These are phyloP conservation scores for Conomelus anceps DNA, from an alignment of 2,888 invertebrate species.

Conservation along the genomic window DNA sequence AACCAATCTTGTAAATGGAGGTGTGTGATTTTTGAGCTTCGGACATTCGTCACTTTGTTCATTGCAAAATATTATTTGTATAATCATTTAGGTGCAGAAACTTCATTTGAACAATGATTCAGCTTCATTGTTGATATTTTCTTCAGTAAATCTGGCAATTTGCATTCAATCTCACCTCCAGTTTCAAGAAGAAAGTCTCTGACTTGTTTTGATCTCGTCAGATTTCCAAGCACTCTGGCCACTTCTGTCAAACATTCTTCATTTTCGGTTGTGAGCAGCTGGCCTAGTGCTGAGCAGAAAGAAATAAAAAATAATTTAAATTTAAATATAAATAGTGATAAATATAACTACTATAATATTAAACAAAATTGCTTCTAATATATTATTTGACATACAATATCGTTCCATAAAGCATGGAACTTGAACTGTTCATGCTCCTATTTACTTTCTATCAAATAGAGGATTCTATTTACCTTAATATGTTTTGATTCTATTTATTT, in stretches of 20 bases:
- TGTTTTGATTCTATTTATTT: too few species aligned
- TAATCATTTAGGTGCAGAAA: not conserved
- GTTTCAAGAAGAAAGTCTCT: slow-evolving; percentile 59
- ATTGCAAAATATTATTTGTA: not conserved
- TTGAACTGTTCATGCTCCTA: too few species aligned
- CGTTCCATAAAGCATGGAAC: too few species aligned
- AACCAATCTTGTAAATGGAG: too few species aligned
- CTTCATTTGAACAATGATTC: not conserved
- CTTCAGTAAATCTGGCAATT: not conserved
- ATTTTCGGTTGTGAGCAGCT: slow-evolving; percentile 43
- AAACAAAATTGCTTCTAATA: too few species aligned
- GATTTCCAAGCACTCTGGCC: slow-evolving; percentile 73
- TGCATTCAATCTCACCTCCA: slow-evolving; percentile 45
- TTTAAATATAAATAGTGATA: not conserved
- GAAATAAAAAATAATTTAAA: not conserved
- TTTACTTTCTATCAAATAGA: too few species aligned
- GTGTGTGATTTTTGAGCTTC: too few species aligned
- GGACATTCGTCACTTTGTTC: too few species aligned
- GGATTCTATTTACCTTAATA: too few species aligned
- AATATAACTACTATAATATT: not conserved
- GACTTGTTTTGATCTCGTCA: slow-evolving; percentile 62
- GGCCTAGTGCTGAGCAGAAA: slow-evolving; percentile 41
- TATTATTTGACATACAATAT: too few species aligned
- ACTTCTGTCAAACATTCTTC: slow-evolving; percentile 59
- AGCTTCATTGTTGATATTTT: not conserved